Evolutionary conservation across 2,113 vertebrate genomes (phyloP).

Genomic region (Pao palembangensis): DNA sequence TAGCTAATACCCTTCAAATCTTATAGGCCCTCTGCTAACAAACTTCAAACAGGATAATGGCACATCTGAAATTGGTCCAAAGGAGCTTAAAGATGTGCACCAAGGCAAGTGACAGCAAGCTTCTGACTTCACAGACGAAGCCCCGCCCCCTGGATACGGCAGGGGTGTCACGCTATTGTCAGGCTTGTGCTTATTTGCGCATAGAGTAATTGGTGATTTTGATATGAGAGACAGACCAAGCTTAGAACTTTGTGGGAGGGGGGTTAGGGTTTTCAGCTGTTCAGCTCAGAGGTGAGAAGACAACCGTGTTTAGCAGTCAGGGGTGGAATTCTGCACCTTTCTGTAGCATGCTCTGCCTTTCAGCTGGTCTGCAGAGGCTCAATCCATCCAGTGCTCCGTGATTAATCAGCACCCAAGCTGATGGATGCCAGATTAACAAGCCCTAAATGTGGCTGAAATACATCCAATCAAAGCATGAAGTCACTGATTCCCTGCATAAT

Average conservation of each 20-base stretch:
- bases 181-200: conserved; percentile 39
- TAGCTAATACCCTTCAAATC: neutral
- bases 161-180: conserved; percentile 54
- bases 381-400: no score
- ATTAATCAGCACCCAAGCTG: no score
- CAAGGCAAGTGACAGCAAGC: conserved; percentile 7
- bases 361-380: no score
- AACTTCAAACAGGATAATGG: conserved; percentile 17
- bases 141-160: conserved; percentile 40
- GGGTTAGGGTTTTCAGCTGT: no score
- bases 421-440: conserved; percentile 43
- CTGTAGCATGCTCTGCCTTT: no score
- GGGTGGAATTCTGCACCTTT: no score
- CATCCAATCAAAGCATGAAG: conserved; percentile 29
- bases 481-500: conserved; percentile 33
- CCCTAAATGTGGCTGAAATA: conserved; percentile 23
- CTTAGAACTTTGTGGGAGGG: conserved; percentile 42
- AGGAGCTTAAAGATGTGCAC: conserved; percentile 38
- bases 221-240: conserved; percentile 24
- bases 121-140: conserved; percentile 52
- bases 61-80: conserved; percentile 26
- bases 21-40: conserved; percentile 6
- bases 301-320: no score
- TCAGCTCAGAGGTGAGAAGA: no score
- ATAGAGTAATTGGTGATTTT: conserved; percentile 71